Percentiles rank a stretch among this genome's conserved stretches.
phyloP scores from a whole-genome alignment of 2,888 invertebrate genomes.

The Philaethria dido region DNA sequence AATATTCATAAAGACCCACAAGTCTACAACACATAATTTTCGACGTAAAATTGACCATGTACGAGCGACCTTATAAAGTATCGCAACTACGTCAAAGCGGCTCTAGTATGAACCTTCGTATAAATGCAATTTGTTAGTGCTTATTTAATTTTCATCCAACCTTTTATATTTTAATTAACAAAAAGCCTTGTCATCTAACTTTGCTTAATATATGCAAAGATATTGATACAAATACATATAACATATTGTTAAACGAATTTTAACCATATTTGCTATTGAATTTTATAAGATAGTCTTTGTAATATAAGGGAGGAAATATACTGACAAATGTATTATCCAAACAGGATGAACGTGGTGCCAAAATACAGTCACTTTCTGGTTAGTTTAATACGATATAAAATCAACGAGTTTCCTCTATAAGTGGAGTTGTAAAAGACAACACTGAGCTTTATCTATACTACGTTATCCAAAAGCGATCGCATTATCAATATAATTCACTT shows the following conservation, averaged over 20 bases:
- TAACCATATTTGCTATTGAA: too few species aligned
- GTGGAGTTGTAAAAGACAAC: not conserved
- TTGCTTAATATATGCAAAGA: constrained; percentile 54
- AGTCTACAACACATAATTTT: constrained; percentile 31
- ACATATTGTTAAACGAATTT: not conserved
- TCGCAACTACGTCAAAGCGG: constrained; percentile 53
- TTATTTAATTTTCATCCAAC: constrained; percentile 65
- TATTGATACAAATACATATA: constrained; percentile 47
- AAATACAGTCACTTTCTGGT: constrained; percentile 1
- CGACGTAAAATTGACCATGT: constrained; percentile 51
- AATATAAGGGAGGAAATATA: not conserved
- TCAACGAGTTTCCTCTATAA: not conserved
- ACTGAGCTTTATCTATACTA: not conserved
- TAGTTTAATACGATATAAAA: not conserved
- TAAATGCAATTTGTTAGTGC: constrained; percentile 62
- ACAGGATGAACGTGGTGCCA: constrained; percentile 6
- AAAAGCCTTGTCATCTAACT: constrained; percentile 55
- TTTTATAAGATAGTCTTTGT: too few species aligned
- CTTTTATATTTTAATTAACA: constrained; percentile 65
- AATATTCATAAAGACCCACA: constrained; percentile 20
- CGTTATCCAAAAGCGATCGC: not conserved
- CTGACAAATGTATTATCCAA: not conserved
- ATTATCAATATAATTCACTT: not conserved
- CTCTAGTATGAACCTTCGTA: constrained; percentile 53
- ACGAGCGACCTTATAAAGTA: constrained; percentile 53